phyloP scores from a whole-genome alignment of 2,797 vertebrate genomes.

The Pseudotriccus pelzelni region DNA sequence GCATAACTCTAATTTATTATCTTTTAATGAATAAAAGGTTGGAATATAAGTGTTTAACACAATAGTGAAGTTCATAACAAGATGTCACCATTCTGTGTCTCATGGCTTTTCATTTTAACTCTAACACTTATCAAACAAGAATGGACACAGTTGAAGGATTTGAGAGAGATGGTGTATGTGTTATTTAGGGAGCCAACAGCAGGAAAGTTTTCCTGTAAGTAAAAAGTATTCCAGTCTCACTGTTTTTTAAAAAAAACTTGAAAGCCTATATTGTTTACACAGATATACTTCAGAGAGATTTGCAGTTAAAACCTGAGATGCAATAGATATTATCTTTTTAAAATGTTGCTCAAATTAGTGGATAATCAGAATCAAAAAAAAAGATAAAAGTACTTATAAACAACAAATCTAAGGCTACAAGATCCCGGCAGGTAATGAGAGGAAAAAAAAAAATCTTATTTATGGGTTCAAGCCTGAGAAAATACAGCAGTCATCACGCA shows the following conservation, averaged over 20 bases:
- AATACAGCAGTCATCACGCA: background rate
- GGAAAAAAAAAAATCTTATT: background rate
- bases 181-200: background rate
- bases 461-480: background rate
- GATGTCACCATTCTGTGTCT: fast-evolving
- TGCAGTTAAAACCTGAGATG: background rate
- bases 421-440: background rate
- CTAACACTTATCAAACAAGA: background rate
- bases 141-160: background rate
- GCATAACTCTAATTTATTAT: background rate
- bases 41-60: background rate
- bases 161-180: background rate
- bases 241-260: background rate
- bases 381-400: background rate
- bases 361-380: background rate
- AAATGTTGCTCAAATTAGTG: background rate
- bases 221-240: background rate
- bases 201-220: background rate
- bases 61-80: background rate
- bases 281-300: background rate
- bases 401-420: background rate
- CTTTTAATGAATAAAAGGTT: background rate
- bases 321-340: background rate
- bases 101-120: background rate
- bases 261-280: background rate